Evolutionary conservation across 2,888 invertebrate species (phyloP), one percentile per base, ranked within the genome.

Genomic region (Sarcophaga carnaria): DNA sequence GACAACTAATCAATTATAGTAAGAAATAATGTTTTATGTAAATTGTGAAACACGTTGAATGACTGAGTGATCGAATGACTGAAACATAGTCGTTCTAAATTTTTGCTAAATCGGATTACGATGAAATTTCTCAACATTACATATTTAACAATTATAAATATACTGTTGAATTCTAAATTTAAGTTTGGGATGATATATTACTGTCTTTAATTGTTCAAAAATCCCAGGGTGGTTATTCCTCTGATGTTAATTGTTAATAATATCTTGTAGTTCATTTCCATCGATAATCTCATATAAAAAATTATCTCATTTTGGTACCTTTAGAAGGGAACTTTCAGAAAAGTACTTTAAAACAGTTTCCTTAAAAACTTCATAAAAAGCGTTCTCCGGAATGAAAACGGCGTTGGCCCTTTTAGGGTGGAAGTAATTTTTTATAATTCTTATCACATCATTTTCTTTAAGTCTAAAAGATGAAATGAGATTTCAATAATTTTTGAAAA

Each of bases 161-260:
- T 11, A 49, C 47, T 69, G 49, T 20, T 37, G 37, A 37, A 66
- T 66, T 37, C 45, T 17, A 6, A 27, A 67, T 67, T 67, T 67
- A 12, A 67, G 17, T 47, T 49, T 49, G n/a, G 69, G 47, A 17
- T 69, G 69, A n/a, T 69, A 69, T 49, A 69, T 69, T 69, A 17
- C n/a, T 10, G 8, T 11, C 27, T 27, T 37, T 25, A 60, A 27
- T n/a, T 72, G n/a, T 59, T 59, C n/a, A 14, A n/a, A 60, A 11
- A 72, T 60, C 5, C 71, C 71, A 8, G 27, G 37, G 10, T 60
- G n/a, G 25, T 60, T 72, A 49, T 22, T 49, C 14, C 12, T 3
- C 14, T n/a, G 27, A 59, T 71, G 71, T 37, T 72, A 54, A 37
- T 25, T 59, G 17, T 72, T 6, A n/a, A 72, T 72, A 14, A 12